Percentiles rank a stretch among this genome's conserved stretches.
Conservation (phyloP, 2,113 vertebrate species). For the Corvus cornix region DNA sequence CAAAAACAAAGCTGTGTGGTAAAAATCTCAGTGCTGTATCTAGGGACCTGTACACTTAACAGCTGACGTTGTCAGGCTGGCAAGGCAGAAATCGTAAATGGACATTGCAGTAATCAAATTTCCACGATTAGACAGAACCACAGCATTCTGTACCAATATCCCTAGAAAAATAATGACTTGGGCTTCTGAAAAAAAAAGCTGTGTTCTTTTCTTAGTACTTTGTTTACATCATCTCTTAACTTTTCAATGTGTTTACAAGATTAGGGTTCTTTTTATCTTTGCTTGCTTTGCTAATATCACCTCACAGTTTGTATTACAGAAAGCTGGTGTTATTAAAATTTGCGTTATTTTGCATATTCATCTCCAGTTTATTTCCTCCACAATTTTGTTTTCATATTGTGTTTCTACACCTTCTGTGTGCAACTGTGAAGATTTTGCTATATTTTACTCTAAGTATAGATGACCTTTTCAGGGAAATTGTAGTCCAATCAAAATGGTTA, state of each 20-base stretch:
- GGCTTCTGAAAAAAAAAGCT: neutral
- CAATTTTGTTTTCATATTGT: neutral
- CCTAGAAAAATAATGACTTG: neutral
- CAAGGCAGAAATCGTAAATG: neutral
- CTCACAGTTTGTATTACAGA: conserved; percentile 4
- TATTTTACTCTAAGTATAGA: neutral
- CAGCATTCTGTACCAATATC: neutral
- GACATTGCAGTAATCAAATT: neutral
- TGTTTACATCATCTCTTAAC: neutral
- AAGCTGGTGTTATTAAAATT: neutral
- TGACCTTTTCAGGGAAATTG: neutral
- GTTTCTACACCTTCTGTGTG: neutral
- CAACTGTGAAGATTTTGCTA: neutral
- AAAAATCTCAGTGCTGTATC: neutral
- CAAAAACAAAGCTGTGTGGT: neutral
- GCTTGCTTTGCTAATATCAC: neutral
- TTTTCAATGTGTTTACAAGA: neutral
- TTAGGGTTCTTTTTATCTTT: neutral
- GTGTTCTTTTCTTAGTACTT: neutral
- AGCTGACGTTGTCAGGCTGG: neutral
- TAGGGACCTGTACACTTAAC: neutral
- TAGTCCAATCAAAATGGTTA: neutral
- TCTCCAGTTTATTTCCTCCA: neutral
- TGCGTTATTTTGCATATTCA: neutral
- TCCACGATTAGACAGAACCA: neutral